phyloP scores from a whole-genome alignment of 2,113 vertebrate genomes.

The Nothocercus nigrocapillus region DNA sequence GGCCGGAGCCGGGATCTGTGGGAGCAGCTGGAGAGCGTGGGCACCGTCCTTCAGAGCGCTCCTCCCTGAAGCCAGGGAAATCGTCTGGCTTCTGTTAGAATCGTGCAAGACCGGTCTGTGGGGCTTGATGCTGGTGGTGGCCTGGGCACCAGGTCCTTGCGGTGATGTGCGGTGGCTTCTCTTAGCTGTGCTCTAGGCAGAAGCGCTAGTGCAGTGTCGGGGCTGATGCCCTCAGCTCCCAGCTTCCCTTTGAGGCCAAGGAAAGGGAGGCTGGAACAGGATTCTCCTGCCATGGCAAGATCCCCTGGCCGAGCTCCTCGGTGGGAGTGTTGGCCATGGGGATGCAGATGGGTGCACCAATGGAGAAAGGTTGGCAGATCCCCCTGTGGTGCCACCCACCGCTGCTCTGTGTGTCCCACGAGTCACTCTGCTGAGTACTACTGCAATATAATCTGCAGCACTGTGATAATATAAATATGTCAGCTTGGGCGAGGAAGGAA shows the following conservation, averaged over 20 bases:
- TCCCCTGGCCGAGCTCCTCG: background rate
- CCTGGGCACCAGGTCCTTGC: background rate
- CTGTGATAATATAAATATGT: background rate
- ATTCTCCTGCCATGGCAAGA: background rate
- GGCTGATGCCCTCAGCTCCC: background rate
- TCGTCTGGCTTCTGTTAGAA: conserved; percentile 55
- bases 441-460: background rate
- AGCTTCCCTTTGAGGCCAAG: background rate
- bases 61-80: background rate
- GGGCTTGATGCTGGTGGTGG: background rate
- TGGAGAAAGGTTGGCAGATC: background rate
- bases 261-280: background rate
- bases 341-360: background rate
- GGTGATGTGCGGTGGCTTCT: background rate
- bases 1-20: background rate
- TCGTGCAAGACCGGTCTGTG: conserved; percentile 34
- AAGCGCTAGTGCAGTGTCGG: background rate
- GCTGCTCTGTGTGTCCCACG: background rate
- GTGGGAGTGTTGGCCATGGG: background rate
- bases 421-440: background rate
- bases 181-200: background rate
- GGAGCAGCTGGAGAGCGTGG: background rate
- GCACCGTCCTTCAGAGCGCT: background rate
- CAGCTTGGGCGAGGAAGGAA: background rate
- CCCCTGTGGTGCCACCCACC: background rate